A percentile compares a stretch with the other conserved stretches of the same genome.
phyloP scores from a whole-genome alignment of 2,797 vertebrate genomes.

The Periophthalmus magnuspinnatus region DNA sequence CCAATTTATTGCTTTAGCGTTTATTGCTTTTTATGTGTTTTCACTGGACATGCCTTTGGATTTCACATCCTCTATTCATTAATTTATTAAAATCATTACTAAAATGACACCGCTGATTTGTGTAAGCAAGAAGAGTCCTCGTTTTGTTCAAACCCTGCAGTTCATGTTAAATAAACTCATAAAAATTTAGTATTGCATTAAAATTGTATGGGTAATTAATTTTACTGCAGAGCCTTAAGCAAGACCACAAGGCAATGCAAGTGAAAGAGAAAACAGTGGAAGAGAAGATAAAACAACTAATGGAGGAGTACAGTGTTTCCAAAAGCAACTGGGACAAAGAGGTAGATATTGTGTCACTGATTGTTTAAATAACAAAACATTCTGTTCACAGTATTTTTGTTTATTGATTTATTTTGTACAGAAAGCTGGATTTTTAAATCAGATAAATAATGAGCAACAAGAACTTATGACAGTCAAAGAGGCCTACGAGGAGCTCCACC shows the following conservation, averaged over 20 bases:
- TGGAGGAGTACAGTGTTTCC: slow-evolving; percentile 79
- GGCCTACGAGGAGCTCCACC: slow-evolving; percentile 62
- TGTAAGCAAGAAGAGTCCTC: slow-evolving; percentile 71
- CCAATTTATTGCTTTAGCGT: slow-evolving; percentile 85
- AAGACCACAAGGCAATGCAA: slow-evolving; percentile 91
- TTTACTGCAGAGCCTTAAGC: slow-evolving; percentile 98
- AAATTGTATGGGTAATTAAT: slow-evolving; percentile 98
- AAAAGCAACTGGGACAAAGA: slow-evolving; percentile 82
- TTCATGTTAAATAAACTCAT: slow-evolving; percentile 96
- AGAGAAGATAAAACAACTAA: slow-evolving; percentile 85
- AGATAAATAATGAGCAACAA: slow-evolving; percentile 64
- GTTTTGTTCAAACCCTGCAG: slow-evolving; percentile 87
- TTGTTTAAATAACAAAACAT: slow-evolving; percentile 6
- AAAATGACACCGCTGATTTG: slow-evolving; percentile 97
- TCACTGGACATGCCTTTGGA: slow-evolving; percentile 37
- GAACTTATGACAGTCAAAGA: slow-evolving; percentile 70
- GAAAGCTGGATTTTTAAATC: slow-evolving; percentile 71
- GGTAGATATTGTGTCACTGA: slow-evolving; percentile 61
- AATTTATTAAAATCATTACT: slow-evolving; percentile 98
- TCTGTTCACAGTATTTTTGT: not conserved
- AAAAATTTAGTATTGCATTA: slow-evolving; percentile 99
- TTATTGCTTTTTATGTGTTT: slow-evolving; percentile 82
- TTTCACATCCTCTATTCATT: slow-evolving; percentile 90
- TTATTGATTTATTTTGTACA: slow-evolving; percentile 44
- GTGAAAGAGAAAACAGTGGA: slow-evolving; percentile 86